Percentiles rank a stretch among this genome's conserved stretches.
Conservation (phyloP, 2,797 vertebrate species). For the Leptoclinus maculatus region DNA sequence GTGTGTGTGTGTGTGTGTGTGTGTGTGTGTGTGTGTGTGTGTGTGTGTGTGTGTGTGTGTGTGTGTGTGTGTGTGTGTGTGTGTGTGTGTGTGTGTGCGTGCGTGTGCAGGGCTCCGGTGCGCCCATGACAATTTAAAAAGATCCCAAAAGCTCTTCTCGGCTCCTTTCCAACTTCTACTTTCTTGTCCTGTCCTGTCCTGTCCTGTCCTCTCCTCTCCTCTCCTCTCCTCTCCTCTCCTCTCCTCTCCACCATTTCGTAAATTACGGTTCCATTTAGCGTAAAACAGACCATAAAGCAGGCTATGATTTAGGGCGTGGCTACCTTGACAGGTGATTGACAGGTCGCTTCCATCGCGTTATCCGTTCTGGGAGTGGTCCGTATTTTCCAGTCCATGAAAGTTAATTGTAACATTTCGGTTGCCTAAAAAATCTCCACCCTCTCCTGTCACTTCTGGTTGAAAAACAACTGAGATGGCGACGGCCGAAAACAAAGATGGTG, state of each 20-base stretch:
- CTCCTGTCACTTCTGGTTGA: neutral
- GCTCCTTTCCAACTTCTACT: neutral
- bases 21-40: neutral
- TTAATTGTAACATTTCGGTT: no score
- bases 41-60: neutral
- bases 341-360: no score
- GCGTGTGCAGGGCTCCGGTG: neutral
- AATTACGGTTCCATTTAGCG: no score
- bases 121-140: slow-evolving; percentile 5
- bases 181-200: no score
- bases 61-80: neutral
- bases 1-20: neutral
- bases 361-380: no score
- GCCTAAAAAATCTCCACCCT: neutral
- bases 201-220: no score
- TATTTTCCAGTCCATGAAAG: no score
- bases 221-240: neutral
- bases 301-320: no score
- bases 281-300: no score
- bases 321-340: no score
- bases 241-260: neutral
- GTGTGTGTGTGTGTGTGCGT: neutral
- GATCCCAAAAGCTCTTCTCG: slow-evolving; percentile 6
- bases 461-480: no score
- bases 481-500: no score